Base-by-base conservation (phyloP, 2,888 invertebrate genomes). In the Brachyopa scutellaris region DNA sequence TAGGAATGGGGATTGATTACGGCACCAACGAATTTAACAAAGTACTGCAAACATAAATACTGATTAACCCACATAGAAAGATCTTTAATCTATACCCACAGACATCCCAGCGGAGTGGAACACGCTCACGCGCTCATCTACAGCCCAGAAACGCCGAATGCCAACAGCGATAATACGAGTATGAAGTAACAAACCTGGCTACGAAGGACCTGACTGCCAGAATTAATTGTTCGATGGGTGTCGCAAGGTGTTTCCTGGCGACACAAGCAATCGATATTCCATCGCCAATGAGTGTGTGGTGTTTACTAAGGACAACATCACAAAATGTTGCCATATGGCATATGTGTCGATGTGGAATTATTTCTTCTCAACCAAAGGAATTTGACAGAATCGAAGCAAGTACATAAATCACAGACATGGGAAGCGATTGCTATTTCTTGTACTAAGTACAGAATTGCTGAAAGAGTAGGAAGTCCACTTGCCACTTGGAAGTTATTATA, bases 61-160 rank as follows among this genome's bases (percentile, higher is more conserved):
- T 70, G 59, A 70, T 59, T 70, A 70, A 61, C 49, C 59, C 59
- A 70, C 49, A 59, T 51, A 51, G 55, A 13, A 42, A 26, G 45
- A 42, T 23, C 29, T 59, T 17, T 40, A 38, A 49, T 49, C 36
- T 47, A n/a, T 49, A 49, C 17, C 36, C 17, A n/a, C 15, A 36
- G 15, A 61, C 19, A 26, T 47, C 38, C 8, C 69, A 47, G 26
- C 17, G 23, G 33, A 53, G 53, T 21, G 4, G 19, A 26, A 6
- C 26, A 26, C 4, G 11, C 17, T n/a, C 57, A 57, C 67, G 67
- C 36, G 57, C 45, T 47, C 26, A 19, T 67, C 23, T 9, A 42
- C 33, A 23, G 67, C 31, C 19, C 47, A 26, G 38, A 13, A 55
- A 19, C 57, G 17, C 9, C 33, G 33, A 57, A 57, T 47, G 57